Conservation (phyloP, 2,113 vertebrate species). For the Ia io region DNA sequence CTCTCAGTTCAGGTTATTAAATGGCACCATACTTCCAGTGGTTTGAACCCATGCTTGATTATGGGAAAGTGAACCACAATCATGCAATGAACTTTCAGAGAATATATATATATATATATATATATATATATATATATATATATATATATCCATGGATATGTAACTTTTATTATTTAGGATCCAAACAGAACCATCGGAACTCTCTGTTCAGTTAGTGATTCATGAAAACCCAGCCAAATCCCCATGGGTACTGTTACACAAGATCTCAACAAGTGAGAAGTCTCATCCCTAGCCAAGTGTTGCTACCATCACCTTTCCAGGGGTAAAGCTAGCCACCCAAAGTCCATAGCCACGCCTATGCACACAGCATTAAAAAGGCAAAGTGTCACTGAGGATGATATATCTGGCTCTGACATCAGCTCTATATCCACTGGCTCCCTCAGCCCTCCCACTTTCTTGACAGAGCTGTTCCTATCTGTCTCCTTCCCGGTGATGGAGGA, state of each 20-base stretch:
- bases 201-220: neutral
- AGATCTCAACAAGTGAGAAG: neutral
- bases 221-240: neutral
- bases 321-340: neutral
- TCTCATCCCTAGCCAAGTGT: neutral
- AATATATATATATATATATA: neutral
- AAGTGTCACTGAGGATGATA: neutral
- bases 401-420: neutral
- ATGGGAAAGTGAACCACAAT: neutral
- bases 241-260: neutral
- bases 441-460: neutral
- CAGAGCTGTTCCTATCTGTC: neutral
- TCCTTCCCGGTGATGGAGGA: neutral
- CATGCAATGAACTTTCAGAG: neutral
- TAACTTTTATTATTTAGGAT: neutral
- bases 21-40: neutral
- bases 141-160: neutral
- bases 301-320: neutral
- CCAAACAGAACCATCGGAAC: constrained; percentile 13
- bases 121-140: neutral
- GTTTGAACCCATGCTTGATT: neutral
- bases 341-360: neutral
- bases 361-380: neutral
- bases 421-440: neutral
- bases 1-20: neutral